phyloP scores from a whole-genome alignment of 2,113 vertebrate species.

The Cnemophilus loriae region DNA sequence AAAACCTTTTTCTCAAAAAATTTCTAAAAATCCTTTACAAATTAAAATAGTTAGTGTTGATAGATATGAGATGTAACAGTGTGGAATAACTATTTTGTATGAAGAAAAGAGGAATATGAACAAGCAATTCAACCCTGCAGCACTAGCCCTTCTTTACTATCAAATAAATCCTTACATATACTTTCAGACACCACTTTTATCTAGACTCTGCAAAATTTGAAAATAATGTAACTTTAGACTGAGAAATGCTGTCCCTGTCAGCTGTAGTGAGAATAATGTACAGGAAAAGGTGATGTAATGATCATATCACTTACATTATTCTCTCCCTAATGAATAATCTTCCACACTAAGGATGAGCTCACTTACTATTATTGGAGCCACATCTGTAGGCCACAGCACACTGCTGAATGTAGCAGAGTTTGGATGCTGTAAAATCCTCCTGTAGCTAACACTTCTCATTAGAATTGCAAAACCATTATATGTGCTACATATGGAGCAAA shows the following conservation, averaged over 20 bases:
- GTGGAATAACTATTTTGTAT: neutral
- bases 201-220: conserved; percentile 7
- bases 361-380: conserved; percentile 81
- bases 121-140: neutral
- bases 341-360: conserved; percentile 87
- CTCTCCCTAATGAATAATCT: conserved; percentile 85
- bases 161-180: neutral
- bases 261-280: conserved; percentile 79
- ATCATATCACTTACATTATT: conserved; percentile 89
- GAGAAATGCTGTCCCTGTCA: conserved; percentile 71
- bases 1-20: neutral
- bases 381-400: conserved; percentile 81
- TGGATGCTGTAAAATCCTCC: conserved; percentile 49
- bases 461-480: conserved; percentile 8
- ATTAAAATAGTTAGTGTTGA: neutral
- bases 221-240: conserved; percentile 2
- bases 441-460: conserved; percentile 22
- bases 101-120: neutral
- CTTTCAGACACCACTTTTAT: neutral
- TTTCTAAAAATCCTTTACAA: neutral
- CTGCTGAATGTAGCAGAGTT: conserved; percentile 45
- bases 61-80: neutral
- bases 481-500: conserved; percentile 29
- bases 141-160: neutral
- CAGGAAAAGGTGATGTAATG: conserved; percentile 93